Base-by-base conservation (phyloP, 2,888 invertebrate genomes). In the Meghimatium bilineatum region DNA sequence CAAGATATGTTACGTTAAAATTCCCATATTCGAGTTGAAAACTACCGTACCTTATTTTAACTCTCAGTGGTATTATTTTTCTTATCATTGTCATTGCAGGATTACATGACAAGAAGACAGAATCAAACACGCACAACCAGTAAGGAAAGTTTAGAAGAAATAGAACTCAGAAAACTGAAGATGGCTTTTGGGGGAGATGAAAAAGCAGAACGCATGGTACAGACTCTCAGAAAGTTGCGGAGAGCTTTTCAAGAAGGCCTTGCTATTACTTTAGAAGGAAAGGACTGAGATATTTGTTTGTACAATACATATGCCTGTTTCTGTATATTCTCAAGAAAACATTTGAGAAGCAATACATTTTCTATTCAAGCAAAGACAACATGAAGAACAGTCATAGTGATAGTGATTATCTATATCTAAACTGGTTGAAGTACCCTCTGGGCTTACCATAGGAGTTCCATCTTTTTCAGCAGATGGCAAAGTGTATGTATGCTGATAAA, bases 181-280 rank as follows among this genome's bases (percentile, higher is more conserved):
- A 87, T 88, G 75, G 88, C 89, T 76, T 92, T 91, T 86, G 91
- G 90, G 20, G 89, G 89, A 10, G 90, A 87, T 49, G 89, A 89
- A 12, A 89, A 90, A 32, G 91, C 90, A 29, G 90, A 90, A 14
- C 87, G 90, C 83, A 88, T 92, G 85, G 91, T 90, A 23, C 77
- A 88, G 83, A 92, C 92, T 32, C 87, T 92, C 44, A 83, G 86
- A 80, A 91, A 90, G 84, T 86, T 92, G 34, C 89, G 89, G 83
- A 79, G 86, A 56, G 91, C 90, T 5, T 91, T 90, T 78, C 87
- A 92, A 78, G 90, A 92, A 84, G 92, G 91, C 8, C 74, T 26
- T 20, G 32, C 29, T 49, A 74, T 49, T 14, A 49, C 49, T 29
- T 52, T 52, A 52, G 74, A 14, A 74, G 52, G 49, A 17, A 49